Evolutionary conservation across 2,113 vertebrate genomes (phyloP).

Genomic region (Crotalus tigris): DNA sequence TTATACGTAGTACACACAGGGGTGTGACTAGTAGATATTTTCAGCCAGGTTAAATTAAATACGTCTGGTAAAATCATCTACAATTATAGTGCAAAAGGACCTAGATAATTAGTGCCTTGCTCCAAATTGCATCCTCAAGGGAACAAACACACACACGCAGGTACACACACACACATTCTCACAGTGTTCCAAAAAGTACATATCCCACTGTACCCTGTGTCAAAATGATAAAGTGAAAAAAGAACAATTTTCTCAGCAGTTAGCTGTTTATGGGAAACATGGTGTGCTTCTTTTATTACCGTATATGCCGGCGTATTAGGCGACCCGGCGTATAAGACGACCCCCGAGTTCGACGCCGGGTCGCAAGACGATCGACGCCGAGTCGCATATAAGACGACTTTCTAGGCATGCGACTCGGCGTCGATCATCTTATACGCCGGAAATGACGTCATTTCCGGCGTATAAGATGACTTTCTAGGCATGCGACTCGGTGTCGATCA

Average conservation of each 20-base stretch:
- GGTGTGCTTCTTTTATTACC: neutral
- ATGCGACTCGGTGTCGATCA: too few species aligned
- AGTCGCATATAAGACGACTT: too few species aligned
- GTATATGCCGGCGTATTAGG: too few species aligned
- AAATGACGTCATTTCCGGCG: too few species aligned
- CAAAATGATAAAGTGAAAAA: neutral
- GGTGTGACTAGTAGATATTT: conserved; percentile 14
- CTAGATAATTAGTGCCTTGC: conserved; percentile 48
- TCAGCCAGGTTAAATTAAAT: conserved; percentile 52
- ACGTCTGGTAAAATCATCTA: conserved; percentile 31
- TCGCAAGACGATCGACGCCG: too few species aligned
- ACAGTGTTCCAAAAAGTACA: accelerated
- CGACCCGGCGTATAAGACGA: too few species aligned
- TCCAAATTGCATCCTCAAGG: conserved; percentile 5
- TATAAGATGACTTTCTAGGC: too few species aligned
- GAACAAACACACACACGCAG: neutral
- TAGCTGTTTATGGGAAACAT: neutral
- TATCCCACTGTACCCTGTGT: accelerated
- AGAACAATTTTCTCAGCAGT: accelerated
- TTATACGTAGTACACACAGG: accelerated
- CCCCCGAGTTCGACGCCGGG: too few species aligned
- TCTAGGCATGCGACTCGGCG: too few species aligned
- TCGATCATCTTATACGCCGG: too few species aligned
- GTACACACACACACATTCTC: conserved; percentile 1
- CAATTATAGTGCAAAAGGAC: conserved; percentile 45